Conservation (phyloP, 1,140 invertebrate genomes). For the Dryas iulia region DNA sequence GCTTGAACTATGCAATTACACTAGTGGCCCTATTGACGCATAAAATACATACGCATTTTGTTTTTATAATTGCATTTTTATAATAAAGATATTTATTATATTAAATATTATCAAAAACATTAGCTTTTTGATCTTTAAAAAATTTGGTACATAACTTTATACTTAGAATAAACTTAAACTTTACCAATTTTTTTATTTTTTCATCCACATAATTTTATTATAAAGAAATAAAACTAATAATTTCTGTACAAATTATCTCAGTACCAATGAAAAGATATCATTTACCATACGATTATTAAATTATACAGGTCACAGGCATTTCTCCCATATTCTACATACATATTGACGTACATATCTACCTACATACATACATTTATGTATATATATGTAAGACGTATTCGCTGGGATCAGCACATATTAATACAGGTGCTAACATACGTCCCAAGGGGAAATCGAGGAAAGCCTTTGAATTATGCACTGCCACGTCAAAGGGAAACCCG, state of each 20-base stretch:
- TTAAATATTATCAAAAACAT: too few relatives aligned
- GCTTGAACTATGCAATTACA: too few relatives aligned
- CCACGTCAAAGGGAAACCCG: constrained; percentile 55
- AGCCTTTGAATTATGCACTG: constrained; percentile 58
- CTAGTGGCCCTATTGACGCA: too few relatives aligned
- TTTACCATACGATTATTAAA: background rate
- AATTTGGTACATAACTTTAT: too few relatives aligned
- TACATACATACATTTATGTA: background rate
- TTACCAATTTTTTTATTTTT: too few relatives aligned
- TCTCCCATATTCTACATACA: background rate
- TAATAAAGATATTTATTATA: too few relatives aligned
- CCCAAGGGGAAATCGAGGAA: constrained; percentile 48
- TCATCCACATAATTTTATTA: too few relatives aligned
- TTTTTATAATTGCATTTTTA: too few relatives aligned
- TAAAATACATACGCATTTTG: too few relatives aligned
- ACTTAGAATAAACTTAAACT: too few relatives aligned
- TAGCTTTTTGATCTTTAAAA: too few relatives aligned
- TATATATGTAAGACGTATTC: background rate
- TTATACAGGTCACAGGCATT: background rate
- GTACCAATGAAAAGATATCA: background rate
- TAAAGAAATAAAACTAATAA: too few relatives aligned
- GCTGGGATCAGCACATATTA: constrained; percentile 26
- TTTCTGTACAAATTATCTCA: background rate
- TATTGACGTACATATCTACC: background rate
- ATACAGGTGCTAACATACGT: constrained; percentile 46